A percentile compares a stretch with the other conserved stretches of the same genome.
Conservation (phyloP, 2,113 vertebrate genomes). For the Suncus etruscus region DNA sequence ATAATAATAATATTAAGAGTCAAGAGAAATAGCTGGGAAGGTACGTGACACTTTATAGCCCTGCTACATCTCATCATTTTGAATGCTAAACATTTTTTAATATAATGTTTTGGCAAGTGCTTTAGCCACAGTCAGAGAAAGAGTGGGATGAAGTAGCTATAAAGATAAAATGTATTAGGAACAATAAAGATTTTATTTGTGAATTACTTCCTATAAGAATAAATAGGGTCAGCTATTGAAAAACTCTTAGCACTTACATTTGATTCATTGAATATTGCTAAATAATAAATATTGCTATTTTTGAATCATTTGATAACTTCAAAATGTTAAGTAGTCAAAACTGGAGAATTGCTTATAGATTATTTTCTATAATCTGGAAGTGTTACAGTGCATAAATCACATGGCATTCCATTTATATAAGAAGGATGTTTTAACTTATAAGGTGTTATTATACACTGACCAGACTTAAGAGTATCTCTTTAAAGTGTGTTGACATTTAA, state of each 20-base stretch:
- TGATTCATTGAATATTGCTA: slow-evolving; percentile 42
- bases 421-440: slow-evolving; percentile 65
- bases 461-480: slow-evolving; percentile 84
- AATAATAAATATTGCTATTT: slow-evolving; percentile 34
- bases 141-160: not conserved
- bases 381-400: slow-evolving; percentile 34
- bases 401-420: slow-evolving; percentile 62
- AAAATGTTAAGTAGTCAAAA: slow-evolving; percentile 22
- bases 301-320: slow-evolving; percentile 47
- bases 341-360: slow-evolving; percentile 35
- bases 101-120: slow-evolving; percentile 28
- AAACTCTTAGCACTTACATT: slow-evolving; percentile 34
- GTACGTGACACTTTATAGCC: not conserved
- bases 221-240: slow-evolving; percentile 7
- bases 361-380: slow-evolving; percentile 60
- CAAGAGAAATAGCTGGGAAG: not conserved
- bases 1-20: too few relatives aligned
- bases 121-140: slow-evolving; percentile 47
- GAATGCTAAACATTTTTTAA: slow-evolving; percentile 32
- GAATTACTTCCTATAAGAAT: slow-evolving; percentile 26
- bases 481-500: slow-evolving; percentile 91
- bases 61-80: slow-evolving; percentile 21
- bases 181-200: slow-evolving; percentile 17
- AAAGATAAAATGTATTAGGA: not conserved
- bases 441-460: slow-evolving; percentile 74